phyloP scores from a whole-genome alignment of 2,888 invertebrate species.

The Cerceris ruficornis region DNA sequence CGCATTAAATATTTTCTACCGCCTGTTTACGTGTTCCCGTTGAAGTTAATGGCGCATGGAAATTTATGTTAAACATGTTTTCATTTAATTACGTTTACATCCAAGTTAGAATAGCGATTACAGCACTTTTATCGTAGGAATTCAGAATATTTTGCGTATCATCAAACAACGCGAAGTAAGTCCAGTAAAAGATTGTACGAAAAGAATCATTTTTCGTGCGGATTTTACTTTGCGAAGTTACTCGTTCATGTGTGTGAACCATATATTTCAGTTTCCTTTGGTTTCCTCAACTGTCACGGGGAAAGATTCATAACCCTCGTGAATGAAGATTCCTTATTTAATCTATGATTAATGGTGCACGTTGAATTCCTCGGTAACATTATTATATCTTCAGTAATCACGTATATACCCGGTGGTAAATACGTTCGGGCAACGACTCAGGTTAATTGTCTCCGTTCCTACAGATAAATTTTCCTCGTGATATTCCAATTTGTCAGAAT shows the following conservation, averaged over 20 bases:
- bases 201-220: background rate
- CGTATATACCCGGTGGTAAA: too few species aligned
- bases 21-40: background rate
- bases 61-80: too few species aligned
- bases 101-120: too few species aligned
- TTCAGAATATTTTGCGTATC: too few species aligned
- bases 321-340: constrained; percentile 8
- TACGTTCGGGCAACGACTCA: background rate
- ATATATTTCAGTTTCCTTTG: constrained; percentile 8
- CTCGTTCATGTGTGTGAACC: background rate
- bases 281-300: background rate
- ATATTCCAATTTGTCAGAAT: background rate
- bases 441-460: background rate
- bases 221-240: background rate
- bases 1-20: constrained; percentile 4
- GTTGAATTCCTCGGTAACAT: background rate
- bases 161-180: too few species aligned
- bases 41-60: background rate
- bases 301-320: constrained; percentile 15
- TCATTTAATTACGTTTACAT: too few species aligned
- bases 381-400: too few species aligned
- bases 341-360: background rate
- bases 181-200: background rate
- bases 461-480: background rate
- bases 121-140: too few species aligned